Evolutionary conservation across 2,797 vertebrate species (phyloP).

Genomic region (Allobates femoralis): DNA sequence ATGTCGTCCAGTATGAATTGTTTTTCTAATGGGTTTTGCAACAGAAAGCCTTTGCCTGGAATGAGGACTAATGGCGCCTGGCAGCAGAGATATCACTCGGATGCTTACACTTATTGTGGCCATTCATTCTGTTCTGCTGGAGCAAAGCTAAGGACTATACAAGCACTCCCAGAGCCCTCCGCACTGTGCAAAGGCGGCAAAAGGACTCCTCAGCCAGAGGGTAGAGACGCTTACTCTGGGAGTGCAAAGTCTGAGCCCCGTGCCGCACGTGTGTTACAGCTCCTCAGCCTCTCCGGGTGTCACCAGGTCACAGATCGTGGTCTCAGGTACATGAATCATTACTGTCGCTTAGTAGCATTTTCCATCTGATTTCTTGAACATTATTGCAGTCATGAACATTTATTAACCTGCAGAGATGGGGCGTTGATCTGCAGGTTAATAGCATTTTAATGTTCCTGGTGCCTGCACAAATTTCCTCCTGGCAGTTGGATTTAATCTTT

Average conservation of each 20-base stretch:
- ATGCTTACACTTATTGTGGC: slow-evolving; percentile 84
- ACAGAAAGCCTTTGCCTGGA: slow-evolving; percentile 79
- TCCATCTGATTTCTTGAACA: neutral
- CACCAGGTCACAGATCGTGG: slow-evolving; percentile 94
- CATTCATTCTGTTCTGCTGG: slow-evolving; percentile 90
- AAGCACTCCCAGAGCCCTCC: slow-evolving; percentile 77
- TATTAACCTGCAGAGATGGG: neutral
- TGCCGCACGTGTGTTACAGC: slow-evolving; percentile 84
- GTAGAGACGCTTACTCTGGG: slow-evolving; percentile 76
- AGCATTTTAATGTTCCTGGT: too few relatives aligned
- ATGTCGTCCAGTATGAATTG: slow-evolving; percentile 74
- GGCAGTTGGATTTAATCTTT: too few relatives aligned
- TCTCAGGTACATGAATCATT: slow-evolving; percentile 83
- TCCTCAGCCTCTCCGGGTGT: slow-evolving; percentile 97
- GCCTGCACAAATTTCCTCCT: too few relatives aligned
- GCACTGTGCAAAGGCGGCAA: slow-evolving; percentile 73
- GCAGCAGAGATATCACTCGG: slow-evolving; percentile 82
- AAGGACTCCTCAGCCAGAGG: slow-evolving; percentile 82
- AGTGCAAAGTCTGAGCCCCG: slow-evolving; percentile 79
- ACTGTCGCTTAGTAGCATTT: too few relatives aligned
- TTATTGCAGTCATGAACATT: neutral
- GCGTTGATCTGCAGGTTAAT: too few relatives aligned
- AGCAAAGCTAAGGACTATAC: slow-evolving; percentile 85
- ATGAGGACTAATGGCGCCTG: slow-evolving; percentile 87
- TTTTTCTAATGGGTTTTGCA: slow-evolving; percentile 80